A percentile compares a stretch with the other conserved stretches of the same genome.
Conservation (phyloP, 1,140 invertebrate genomes). For the Choristoneura fumiferana region DNA sequence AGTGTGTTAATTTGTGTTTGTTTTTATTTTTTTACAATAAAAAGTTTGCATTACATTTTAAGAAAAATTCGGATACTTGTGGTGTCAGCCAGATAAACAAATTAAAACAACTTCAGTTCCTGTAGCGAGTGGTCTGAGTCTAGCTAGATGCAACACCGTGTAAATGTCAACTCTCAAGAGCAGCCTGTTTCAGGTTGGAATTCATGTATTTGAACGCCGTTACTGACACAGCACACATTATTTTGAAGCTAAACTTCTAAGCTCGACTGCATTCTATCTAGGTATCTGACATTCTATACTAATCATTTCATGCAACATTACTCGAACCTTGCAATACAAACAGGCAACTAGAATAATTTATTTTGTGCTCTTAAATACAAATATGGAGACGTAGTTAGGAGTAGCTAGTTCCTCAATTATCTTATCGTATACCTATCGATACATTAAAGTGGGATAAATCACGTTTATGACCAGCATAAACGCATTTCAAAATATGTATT, state of each 20-base stretch:
- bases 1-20: no score
- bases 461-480: slow-evolving; percentile 18
- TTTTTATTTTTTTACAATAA: no score
- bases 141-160: no score
- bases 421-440: background rate
- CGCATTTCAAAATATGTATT: background rate
- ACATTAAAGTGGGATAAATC: background rate
- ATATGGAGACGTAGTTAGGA: background rate
- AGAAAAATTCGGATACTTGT: no score
- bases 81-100: background rate
- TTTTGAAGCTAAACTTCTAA: background rate
- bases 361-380: slow-evolving; percentile 5
- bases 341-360: background rate
- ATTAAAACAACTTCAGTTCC: background rate
- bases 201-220: no score
- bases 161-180: no score
- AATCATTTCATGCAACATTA: slow-evolving; percentile 1
- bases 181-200: no score
- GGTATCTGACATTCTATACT: slow-evolving; percentile 8
- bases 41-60: no score
- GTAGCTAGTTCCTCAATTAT: no score
- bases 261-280: slow-evolving; percentile 11
- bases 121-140: background rate
- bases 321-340: background rate
- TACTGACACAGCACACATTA: background rate